Percentiles rank a stretch among this genome's conserved stretches.
These are phyloP conservation scores for Chorisops tibialis DNA, from an alignment of 2,888 invertebrate genomes.

Conservation along the genomic window DNA sequence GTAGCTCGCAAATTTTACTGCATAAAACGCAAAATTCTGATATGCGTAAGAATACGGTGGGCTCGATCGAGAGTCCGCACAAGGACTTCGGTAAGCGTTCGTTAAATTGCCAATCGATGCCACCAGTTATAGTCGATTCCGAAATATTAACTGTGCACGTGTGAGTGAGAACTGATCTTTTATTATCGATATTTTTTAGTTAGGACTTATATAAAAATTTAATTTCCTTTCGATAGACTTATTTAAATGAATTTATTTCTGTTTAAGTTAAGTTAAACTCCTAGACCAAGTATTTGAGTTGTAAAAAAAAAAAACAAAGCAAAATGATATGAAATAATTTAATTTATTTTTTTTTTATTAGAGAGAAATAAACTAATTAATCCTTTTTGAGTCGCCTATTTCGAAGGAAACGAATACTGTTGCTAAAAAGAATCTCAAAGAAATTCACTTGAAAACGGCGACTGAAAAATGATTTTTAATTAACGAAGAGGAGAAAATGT, in stretches of 20 bases:
- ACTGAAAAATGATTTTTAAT: too few relatives aligned
- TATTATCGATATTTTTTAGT: slow-evolving; percentile 33
- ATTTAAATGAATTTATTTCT: slow-evolving; percentile 3
- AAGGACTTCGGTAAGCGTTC: slow-evolving; percentile 77
- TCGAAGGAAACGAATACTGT: too few relatives aligned
- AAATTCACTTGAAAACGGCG: too few relatives aligned
- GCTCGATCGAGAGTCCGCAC: slow-evolving; percentile 55
- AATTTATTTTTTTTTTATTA: too few relatives aligned
- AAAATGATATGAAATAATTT: too few relatives aligned
- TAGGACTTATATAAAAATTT: slow-evolving; percentile 28
- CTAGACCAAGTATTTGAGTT: not conserved
- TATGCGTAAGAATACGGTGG: slow-evolving; percentile 78
- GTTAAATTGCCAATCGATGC: slow-evolving; percentile 56
- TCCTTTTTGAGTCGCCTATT: too few relatives aligned
- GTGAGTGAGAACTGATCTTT: slow-evolving; percentile 40
- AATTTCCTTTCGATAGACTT: slow-evolving; percentile 3
- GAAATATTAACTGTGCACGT: slow-evolving; percentile 60
- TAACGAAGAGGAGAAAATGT: too few relatives aligned
- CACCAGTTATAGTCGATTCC: slow-evolving; percentile 42
- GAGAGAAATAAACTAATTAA: too few relatives aligned
- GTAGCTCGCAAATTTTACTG: slow-evolving; percentile 64
- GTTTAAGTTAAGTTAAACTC: slow-evolving; percentile 18
- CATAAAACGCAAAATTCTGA: slow-evolving; percentile 84
- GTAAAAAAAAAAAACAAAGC: too few relatives aligned
- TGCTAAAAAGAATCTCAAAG: too few relatives aligned